Evolutionary conservation across 1,140 invertebrate species (phyloP), one percentile per base, ranked within the genome.

Genomic region (Dufourea novaeangliae): DNA sequence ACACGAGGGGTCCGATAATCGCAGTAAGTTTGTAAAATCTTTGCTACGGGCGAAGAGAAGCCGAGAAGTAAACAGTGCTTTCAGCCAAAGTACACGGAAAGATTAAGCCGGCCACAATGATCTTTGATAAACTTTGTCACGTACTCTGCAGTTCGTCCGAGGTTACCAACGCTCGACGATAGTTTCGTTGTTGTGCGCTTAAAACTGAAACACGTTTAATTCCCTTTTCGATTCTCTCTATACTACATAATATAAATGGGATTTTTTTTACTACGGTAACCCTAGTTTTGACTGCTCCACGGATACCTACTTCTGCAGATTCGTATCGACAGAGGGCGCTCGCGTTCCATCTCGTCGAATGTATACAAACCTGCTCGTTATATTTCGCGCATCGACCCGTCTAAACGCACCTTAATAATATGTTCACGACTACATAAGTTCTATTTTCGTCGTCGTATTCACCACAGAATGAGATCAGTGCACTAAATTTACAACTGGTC

Each of bases 381-480:
- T 59, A n/a, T n/a, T 54, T 7, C 59, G 22, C 59, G n/a, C n/a
- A 39, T 73, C 59, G 59, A 17, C n/a, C 50, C 1, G 11, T n/a
- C 63, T 68, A 69, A 76, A 76, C 73, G 73, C 39, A 41, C 39
- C 39, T 68, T 76, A 76, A 76, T 59, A 68, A 76, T 39, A 27
- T 32, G 56, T 69, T 46, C 73, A 76, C 63, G n/a, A 34, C 62
- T 44, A 14, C 79, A n/a, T n/a, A n/a, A n/a, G 78, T 82, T 62
- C 59, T 89, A 89, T 89, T 89, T 89, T 82, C 78, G 86, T 80
- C 83, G 56, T 68, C 66, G 80, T 79, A 86, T 86, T 87, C 86
- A 83, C 78, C 83, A 77, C 73, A 84, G 84, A 88, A 88, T 88
- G 86, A 88, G 87, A 88, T 88, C 88, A 89, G 87, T 83, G 82